A percentile compares a stretch with the other conserved stretches of the same genome.
Evolutionary conservation across 2,113 vertebrate genomes (phyloP).

Genomic region (Dolichallabes microphthalmus): DNA sequence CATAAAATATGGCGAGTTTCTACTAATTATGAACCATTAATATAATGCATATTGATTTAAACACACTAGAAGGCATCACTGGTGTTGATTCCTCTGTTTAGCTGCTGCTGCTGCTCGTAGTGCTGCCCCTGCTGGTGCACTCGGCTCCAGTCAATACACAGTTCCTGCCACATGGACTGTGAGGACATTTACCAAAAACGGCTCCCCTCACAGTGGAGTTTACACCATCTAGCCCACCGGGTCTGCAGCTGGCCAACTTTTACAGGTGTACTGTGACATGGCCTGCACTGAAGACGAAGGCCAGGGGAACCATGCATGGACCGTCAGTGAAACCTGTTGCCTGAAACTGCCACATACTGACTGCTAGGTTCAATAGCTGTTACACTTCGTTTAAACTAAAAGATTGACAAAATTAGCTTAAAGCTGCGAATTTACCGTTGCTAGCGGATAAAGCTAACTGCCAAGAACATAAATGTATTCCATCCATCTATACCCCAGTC

Average conservation of each 20-base stretch:
- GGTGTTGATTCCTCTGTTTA: neutral
- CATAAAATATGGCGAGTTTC: constrained; percentile 2
- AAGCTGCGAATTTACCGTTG: neutral
- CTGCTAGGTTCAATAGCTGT: neutral
- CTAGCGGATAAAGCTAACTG: neutral
- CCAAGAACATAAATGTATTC: neutral
- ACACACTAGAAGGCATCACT: neutral
- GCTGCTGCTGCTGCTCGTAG: neutral
- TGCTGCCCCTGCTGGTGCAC: constrained; percentile 10
- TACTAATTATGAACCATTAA: neutral
- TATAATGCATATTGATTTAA: neutral
- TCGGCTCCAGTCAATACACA: no score
- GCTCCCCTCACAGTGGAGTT: constrained; percentile 47
- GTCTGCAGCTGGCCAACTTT: constrained; percentile 36
- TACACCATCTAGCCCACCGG: constrained; percentile 60
- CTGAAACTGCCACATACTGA: neutral
- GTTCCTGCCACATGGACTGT: constrained; percentile 54
- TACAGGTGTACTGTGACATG: constrained; percentile 65
- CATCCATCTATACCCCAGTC: neutral
- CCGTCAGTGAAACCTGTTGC: constrained; percentile 42
- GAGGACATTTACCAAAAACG: constrained; percentile 52
- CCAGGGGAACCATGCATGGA: constrained; percentile 51
- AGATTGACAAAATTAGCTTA: neutral
- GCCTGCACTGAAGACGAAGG: constrained; percentile 26
- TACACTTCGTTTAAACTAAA: neutral